A percentile compares a stretch with the other conserved stretches of the same genome.
Evolutionary conservation across 1,140 invertebrate genomes (phyloP).

Genomic region (Drosophila sechellia): DNA sequence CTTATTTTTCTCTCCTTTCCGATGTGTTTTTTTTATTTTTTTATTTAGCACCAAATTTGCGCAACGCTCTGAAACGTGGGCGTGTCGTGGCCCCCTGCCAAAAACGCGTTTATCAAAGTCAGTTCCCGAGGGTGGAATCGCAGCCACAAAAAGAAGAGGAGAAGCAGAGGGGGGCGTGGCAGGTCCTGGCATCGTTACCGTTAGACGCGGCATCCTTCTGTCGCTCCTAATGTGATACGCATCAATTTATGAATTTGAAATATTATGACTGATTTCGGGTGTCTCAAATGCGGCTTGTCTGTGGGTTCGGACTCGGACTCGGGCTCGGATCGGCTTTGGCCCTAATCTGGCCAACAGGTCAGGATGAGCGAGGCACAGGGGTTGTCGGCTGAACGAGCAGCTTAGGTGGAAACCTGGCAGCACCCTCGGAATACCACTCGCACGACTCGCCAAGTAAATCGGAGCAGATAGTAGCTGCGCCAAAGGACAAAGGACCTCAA

Average conservation of each 20-base stretch:
- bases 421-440: constrained; percentile 9
- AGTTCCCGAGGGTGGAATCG: constrained; percentile 61
- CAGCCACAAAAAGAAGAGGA: neutral
- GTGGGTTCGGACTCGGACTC: constrained; percentile 6
- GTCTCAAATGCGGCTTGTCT: constrained; percentile 35
- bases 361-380: neutral
- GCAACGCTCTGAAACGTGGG: constrained; percentile 61
- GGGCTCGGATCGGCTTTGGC: constrained; percentile 2
- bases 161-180: neutral
- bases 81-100: constrained; percentile 36
- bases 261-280: constrained; percentile 79
- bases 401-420: constrained; percentile 50
- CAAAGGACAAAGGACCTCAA: constrained; percentile 49
- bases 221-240: constrained; percentile 73
- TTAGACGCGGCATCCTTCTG: constrained; percentile 56
- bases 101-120: constrained; percentile 78
- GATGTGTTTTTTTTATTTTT: constrained; percentile 1
- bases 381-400: constrained; percentile 17
- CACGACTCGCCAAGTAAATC: constrained; percentile 33
- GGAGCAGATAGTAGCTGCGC: constrained; percentile 56
- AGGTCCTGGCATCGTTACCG: constrained; percentile 43
- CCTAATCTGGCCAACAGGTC: constrained; percentile 57
- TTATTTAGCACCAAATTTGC: constrained; percentile 56
- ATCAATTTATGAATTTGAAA: constrained; percentile 83
- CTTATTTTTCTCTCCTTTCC: constrained; percentile 14